Conservation (phyloP, 2,888 invertebrate genomes). For the Epistrophella euchroma region DNA sequence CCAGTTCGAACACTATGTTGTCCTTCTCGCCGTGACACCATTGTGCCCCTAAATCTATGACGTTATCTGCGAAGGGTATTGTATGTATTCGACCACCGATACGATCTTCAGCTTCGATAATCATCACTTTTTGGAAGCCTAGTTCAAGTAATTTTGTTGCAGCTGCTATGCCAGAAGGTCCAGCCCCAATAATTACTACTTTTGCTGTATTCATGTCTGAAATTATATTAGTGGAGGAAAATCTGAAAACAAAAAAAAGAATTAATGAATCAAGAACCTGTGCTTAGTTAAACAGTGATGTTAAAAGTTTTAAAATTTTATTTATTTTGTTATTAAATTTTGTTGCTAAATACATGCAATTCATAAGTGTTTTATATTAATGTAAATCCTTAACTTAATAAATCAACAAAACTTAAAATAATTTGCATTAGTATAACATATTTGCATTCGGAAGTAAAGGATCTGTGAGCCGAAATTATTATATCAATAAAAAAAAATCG, state of each 20-base stretch:
- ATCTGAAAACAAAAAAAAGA: not conserved
- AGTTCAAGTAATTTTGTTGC: conserved; percentile 83
- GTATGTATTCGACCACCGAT: conserved; percentile 88
- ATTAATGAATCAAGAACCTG: no score
- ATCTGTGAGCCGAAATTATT: no score
- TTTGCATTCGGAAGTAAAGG: no score
- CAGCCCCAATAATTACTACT: conserved; percentile 83
- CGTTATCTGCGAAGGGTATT: conserved; percentile 85
- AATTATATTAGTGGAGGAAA: not conserved
- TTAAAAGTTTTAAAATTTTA: no score
- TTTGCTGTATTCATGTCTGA: conserved; percentile 77
- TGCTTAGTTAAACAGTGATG: no score
- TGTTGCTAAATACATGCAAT: no score
- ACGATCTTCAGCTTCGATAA: conserved; percentile 87
- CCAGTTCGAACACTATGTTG: conserved; percentile 81
- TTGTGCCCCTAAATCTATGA: conserved; percentile 83
- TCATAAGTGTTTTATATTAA: no score
- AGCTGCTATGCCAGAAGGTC: conserved; percentile 84
- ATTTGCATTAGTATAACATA: no score
- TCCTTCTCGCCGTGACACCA: conserved; percentile 84
- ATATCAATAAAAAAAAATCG: no score
- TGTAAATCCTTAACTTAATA: no score
- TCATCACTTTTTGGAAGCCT: conserved; percentile 84
- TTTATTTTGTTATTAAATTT: no score
- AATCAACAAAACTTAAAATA: no score